These are phyloP conservation scores for Hydrophis major DNA, from an alignment of 2,797 vertebrate genomes.

Conservation along the genomic window DNA sequence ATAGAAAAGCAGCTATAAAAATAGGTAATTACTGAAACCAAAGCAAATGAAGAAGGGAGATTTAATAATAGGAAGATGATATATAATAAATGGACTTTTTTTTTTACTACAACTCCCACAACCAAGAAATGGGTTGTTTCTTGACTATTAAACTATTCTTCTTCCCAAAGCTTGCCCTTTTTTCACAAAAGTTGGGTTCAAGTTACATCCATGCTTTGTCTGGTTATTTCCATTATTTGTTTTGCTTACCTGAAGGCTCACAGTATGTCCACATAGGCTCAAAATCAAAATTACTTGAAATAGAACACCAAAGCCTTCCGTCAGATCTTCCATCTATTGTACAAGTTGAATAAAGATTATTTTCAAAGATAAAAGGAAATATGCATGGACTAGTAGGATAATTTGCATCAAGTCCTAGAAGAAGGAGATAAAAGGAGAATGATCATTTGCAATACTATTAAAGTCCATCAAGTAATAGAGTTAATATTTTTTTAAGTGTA, in stretches of 20 bases:
- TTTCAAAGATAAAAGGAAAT: conserved; percentile 78
- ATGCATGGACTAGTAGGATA: conserved; percentile 74
- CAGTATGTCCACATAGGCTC: not conserved
- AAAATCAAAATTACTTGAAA: not conserved
- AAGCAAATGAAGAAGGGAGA: not conserved
- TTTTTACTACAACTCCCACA: not conserved
- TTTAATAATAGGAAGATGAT: not conserved
- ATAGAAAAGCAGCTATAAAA: not conserved
- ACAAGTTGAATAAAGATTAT: conserved; percentile 78
- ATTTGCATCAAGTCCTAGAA: conserved; percentile 72
- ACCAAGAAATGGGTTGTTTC: not conserved
- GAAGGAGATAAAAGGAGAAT: conserved; percentile 5
- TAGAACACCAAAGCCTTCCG: conserved; percentile 21
- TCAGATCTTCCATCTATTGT: conserved; percentile 67
- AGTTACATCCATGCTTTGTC: not conserved
- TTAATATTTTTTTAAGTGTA: not conserved
- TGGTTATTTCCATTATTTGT: not conserved
- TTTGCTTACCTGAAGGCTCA: conserved; percentile 5
- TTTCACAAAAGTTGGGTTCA: not conserved
- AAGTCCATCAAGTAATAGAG: not conserved
- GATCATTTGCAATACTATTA: not conserved
- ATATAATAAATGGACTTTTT: not conserved
- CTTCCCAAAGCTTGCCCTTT: not conserved
- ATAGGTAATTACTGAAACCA: not conserved
- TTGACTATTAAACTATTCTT: not conserved